These are phyloP conservation scores for Chydorus sphaericus DNA, from an alignment of 2,888 invertebrate species.

Conservation along the genomic window DNA sequence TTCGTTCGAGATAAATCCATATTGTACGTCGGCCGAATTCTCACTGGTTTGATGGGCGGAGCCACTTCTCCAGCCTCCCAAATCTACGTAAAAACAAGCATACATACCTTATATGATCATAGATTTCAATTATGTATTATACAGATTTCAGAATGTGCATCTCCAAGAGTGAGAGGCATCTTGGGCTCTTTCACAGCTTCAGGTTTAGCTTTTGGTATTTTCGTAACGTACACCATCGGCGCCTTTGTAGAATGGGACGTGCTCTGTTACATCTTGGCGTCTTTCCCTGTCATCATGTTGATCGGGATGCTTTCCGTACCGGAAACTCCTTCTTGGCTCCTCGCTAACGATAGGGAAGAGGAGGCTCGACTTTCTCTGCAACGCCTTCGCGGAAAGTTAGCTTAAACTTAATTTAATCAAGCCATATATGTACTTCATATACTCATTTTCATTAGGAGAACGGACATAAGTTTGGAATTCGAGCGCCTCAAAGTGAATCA, in stretches of 20 bases:
- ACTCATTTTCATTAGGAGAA: slow-evolving; percentile 27
- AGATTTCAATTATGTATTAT: too few species aligned
- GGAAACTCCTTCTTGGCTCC: slow-evolving; percentile 84
- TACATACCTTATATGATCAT: too few species aligned
- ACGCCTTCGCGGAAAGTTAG: slow-evolving; percentile 59
- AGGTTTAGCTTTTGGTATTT: slow-evolving; percentile 38
- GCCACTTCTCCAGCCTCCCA: slow-evolving; percentile 16
- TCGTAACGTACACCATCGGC: slow-evolving; percentile 64
- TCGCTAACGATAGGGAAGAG: slow-evolving; percentile 57
- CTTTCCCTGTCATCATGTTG: slow-evolving; percentile 61
- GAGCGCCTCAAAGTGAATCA: slow-evolving; percentile 45
- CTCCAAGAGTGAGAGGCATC: slow-evolving; percentile 15
- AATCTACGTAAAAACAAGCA: slow-evolving; percentile 16
- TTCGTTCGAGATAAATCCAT: slow-evolving; percentile 2
- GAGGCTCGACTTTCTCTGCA: slow-evolving; percentile 60
- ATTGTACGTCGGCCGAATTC: slow-evolving; percentile 16
- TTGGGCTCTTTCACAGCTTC: slow-evolving; percentile 16
- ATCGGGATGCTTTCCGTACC: slow-evolving; percentile 67
- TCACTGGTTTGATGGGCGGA: slow-evolving; percentile 16
- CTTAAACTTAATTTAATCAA: too few species aligned
- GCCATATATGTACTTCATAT: too few species aligned
- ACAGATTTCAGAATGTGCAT: slow-evolving; percentile 17
- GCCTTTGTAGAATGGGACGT: slow-evolving; percentile 62
- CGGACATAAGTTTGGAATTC: slow-evolving; percentile 62
- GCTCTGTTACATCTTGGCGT: slow-evolving; percentile 61